These are phyloP conservation scores for Drosophila siamana DNA, from an alignment of 2,888 invertebrate species.

Conservation along the genomic window DNA sequence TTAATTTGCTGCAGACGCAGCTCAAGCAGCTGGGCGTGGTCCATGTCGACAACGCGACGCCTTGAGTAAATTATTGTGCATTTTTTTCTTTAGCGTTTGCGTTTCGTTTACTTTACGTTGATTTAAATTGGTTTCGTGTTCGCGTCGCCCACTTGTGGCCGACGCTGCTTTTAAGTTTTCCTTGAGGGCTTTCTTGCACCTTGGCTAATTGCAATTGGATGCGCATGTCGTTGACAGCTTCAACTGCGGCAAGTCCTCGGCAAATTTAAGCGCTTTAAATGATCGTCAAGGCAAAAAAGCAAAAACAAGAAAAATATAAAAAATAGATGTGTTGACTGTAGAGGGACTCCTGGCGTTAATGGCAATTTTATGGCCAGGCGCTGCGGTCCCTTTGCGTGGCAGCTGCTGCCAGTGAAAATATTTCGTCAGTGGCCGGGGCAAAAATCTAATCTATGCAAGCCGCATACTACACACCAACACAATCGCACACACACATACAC, in stretches of 20 bases:
- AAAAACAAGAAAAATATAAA: constrained; percentile 9
- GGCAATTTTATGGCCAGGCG: constrained; percentile 80
- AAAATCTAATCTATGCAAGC: constrained; percentile 77
- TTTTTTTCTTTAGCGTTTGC: constrained; percentile 29
- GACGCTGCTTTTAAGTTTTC: constrained; percentile 22
- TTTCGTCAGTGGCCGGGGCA: constrained; percentile 47
- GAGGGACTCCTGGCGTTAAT: constrained; percentile 76
- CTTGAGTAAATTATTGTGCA: constrained; percentile 44
- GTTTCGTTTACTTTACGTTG: constrained; percentile 15
- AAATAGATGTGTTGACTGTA: constrained; percentile 4
- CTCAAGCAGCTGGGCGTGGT: constrained; percentile 79
- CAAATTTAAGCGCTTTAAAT: constrained; percentile 68
- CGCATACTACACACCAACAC: constrained; percentile 29
- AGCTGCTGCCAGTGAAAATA: constrained; percentile 68
- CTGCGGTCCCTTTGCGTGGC: constrained; percentile 65
- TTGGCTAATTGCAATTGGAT: constrained; percentile 84
- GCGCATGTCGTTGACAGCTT: constrained; percentile 84
- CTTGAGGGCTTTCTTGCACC: constrained; percentile 74
- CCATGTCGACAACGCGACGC: constrained; percentile 35
- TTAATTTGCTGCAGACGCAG: constrained; percentile 79
- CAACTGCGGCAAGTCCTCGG: constrained; percentile 37
- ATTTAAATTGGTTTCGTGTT: constrained; percentile 73
- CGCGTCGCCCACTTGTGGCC: constrained; percentile 50
- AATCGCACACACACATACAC: constrained; percentile 30
- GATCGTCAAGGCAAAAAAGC: constrained; percentile 4